phyloP scores from a whole-genome alignment of 2,888 invertebrate species.

The Tipula confusa region DNA sequence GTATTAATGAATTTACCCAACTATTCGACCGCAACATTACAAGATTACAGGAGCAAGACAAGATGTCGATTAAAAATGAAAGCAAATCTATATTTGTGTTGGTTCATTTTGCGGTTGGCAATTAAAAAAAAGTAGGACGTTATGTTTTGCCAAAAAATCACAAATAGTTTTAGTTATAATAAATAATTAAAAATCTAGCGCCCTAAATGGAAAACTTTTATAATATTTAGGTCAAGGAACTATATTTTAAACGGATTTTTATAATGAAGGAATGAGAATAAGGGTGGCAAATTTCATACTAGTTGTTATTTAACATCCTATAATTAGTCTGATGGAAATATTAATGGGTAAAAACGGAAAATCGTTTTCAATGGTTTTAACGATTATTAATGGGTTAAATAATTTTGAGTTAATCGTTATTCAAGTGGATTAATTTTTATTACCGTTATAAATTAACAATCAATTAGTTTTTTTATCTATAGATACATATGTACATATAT shows the following conservation, averaged over 20 bases:
- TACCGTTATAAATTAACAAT: background rate
- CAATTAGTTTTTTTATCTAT: background rate
- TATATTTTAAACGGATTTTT: background rate
- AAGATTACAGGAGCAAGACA: no score
- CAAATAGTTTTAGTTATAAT: no score
- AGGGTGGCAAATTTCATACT: background rate
- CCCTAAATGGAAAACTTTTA: background rate
- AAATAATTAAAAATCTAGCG: no score
- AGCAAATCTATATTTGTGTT: no score
- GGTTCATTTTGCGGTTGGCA: no score
- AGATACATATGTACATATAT: background rate
- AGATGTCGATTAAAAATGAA: no score
- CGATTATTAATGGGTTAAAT: background rate
- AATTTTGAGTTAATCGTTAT: background rate
- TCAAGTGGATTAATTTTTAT: background rate
- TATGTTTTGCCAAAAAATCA: no score
- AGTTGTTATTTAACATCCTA: background rate
- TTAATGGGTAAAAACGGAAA: background rate
- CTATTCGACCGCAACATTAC: no score
- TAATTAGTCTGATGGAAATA: background rate
- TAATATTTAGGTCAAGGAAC: background rate
- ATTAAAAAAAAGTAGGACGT: no score
- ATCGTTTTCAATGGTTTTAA: background rate
- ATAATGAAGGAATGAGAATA: background rate
- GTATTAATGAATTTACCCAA: no score